Base-by-base conservation (phyloP, 2,888 invertebrate species). In the Notodonta dromedarius region DNA sequence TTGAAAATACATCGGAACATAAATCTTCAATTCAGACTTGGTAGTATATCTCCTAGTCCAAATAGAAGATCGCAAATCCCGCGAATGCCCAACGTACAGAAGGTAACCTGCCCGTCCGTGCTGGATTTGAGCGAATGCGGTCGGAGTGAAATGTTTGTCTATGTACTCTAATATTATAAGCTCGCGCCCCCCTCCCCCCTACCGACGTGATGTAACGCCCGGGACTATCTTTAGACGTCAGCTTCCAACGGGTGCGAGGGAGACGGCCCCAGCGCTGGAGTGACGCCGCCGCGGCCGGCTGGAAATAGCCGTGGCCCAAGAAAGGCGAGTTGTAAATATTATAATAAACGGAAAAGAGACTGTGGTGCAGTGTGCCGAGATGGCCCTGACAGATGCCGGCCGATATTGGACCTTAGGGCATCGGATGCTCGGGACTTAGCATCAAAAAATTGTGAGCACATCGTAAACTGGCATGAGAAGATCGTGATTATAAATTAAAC, bases 251-350 rank as follows among this genome's bases (percentile, higher is more conserved):
- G 69, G 90, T 75, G 89, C 78, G 88, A 88, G 83, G 57, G 88
- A 78, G 93, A 91, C 79, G 77, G 79, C 71, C 58, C 67, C 63
- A 75, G 52, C 76, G 85, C 91, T 91, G 91, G 89, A 90, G 88
- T 71, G 84, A 79, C 84, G 84, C 78, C 85, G 79, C 80, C 78
- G 72, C 77, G 74, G 80, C 77, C 83, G 80, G 87, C 94, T 94
- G 94, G 94, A 94, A 94, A 94, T 94, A 94, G 94, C 87, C 87
- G 85, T 93, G 89, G 91, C 85, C 94, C 94, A 94, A 94, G 94
- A 94, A 95, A 94, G 94, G 94, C 92, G 94, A 92, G 86, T 90
- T 87, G 88, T 91, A 90, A 91, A 93, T 93, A 93, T 92, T 94
- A 91, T 93, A 92, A 92, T 92, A 92, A 93, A 91, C 93, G 87